Evolutionary conservation across 1,140 invertebrate genomes (phyloP).

Genomic region (Paralvinella palmiformis): DNA sequence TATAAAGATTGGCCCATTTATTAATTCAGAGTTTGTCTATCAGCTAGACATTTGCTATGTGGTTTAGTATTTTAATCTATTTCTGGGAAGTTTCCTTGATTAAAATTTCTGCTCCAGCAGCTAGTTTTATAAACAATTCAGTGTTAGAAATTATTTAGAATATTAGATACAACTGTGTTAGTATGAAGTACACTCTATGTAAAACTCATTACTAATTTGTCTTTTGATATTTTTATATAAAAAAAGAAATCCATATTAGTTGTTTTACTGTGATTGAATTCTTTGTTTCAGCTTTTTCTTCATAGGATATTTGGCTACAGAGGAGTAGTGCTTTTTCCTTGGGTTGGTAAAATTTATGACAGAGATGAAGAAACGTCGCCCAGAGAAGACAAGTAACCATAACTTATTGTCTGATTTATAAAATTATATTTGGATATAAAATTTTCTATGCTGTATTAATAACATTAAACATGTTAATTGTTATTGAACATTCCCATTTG

Average conservation of each 20-base stretch:
- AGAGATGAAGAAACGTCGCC: slow-evolving; percentile 74
- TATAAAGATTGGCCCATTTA: too few species aligned
- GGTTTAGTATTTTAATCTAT: too few species aligned
- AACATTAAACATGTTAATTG: background rate
- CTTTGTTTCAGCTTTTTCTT: slow-evolving; percentile 71
- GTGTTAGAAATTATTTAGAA: too few species aligned
- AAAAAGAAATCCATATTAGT: background rate
- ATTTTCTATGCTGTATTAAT: background rate
- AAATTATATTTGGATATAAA: background rate
- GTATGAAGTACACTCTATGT: too few species aligned
- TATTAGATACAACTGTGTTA: too few species aligned
- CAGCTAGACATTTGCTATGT: too few species aligned
- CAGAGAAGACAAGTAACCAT: slow-evolving; percentile 33
- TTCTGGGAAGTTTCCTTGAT: too few species aligned
- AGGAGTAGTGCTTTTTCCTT: slow-evolving; percentile 91
- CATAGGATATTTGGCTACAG: slow-evolving; percentile 93
- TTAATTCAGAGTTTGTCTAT: too few species aligned
- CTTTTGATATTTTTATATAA: background rate
- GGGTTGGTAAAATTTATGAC: slow-evolving; percentile 89
- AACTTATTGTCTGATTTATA: background rate
- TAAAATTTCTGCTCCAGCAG: too few species aligned
- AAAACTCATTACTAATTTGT: too few species aligned
- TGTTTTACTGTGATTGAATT: background rate
- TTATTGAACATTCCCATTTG: background rate
- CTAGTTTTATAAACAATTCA: too few species aligned